Evolutionary conservation across 2,113 vertebrate genomes (phyloP).

Genomic region (Sakesphorus luctuosus): DNA sequence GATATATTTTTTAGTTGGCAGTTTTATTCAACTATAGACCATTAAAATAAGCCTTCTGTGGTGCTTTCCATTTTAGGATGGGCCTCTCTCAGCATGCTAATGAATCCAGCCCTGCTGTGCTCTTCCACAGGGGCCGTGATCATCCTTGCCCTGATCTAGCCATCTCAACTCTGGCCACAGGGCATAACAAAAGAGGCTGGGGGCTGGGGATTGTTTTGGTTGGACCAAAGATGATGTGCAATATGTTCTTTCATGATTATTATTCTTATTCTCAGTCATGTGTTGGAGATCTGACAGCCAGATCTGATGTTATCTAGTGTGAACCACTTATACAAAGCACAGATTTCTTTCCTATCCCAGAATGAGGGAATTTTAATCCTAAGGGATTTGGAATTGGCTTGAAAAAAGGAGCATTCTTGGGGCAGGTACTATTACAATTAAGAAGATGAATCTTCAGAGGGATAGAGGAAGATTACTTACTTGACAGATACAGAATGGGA

Average conservation of each 20-base stretch:
- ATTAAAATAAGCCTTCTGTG: slow-evolving; percentile 10
- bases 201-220: not conserved
- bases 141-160: not conserved
- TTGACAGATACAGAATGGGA: not conserved
- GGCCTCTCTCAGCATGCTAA: not conserved
- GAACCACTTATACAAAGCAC: not conserved
- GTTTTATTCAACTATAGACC: not conserved
- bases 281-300: not conserved
- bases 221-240: not conserved
- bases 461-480: not conserved
- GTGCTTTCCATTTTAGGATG: not conserved
- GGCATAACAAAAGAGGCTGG: not conserved
- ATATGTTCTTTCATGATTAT: not conserved
- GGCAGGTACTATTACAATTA: not conserved
- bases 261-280: not conserved
- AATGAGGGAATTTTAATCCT: not conserved
- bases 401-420: not conserved
- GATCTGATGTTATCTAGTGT: not conserved
- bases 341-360: not conserved
- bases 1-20: slow-evolving; percentile 29
- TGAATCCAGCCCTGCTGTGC: not conserved
- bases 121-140: not conserved
- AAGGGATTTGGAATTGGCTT: not conserved
- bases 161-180: not conserved
- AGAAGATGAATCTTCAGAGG: not conserved